Evolutionary conservation across 2,888 invertebrate genomes (phyloP).

Genomic region (Isotomurus palustris): DNA sequence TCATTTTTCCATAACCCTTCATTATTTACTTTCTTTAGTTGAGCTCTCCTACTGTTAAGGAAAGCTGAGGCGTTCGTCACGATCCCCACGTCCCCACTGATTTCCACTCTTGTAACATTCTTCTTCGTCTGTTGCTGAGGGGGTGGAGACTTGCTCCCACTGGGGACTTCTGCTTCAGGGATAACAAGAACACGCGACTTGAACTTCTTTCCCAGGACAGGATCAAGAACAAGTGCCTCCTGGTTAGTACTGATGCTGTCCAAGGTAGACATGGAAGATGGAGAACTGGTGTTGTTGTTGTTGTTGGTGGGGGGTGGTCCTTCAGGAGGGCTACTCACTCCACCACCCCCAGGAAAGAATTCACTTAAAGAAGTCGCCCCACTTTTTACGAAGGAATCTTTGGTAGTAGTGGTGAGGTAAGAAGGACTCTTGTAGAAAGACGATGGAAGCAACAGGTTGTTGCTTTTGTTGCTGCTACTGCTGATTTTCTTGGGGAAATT

Average conservation of each 20-base stretch:
- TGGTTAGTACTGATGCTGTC: background rate
- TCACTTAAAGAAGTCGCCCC: background rate
- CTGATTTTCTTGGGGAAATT: too few relatives aligned
- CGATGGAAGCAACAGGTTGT: constrained; percentile 12
- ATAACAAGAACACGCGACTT: constrained; percentile 6
- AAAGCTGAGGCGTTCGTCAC: constrained; percentile 23
- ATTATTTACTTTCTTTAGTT: constrained; percentile 9
- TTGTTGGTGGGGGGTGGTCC: background rate
- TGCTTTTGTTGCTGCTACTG: background rate
- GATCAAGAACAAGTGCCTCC: too few relatives aligned
- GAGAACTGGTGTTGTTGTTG: too few relatives aligned
- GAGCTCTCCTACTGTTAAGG: constrained; percentile 1
- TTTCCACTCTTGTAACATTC: constrained; percentile 39
- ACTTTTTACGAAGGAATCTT: too few relatives aligned
- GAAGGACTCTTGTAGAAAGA: background rate
- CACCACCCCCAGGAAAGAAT: constrained; percentile 6
- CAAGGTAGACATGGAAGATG: too few relatives aligned
- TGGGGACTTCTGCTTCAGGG: too few relatives aligned
- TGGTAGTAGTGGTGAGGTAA: too few relatives aligned
- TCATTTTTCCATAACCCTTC: constrained; percentile 9
- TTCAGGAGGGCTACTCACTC: background rate
- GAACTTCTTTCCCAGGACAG: background rate
- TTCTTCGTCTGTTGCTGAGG: constrained; percentile 20
- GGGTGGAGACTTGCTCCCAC: too few relatives aligned
- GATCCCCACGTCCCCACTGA: constrained; percentile 40